These are phyloP conservation scores for Paratrypauchen microcephalus DNA, from an alignment of 2,797 vertebrate species.

Conservation along the genomic window DNA sequence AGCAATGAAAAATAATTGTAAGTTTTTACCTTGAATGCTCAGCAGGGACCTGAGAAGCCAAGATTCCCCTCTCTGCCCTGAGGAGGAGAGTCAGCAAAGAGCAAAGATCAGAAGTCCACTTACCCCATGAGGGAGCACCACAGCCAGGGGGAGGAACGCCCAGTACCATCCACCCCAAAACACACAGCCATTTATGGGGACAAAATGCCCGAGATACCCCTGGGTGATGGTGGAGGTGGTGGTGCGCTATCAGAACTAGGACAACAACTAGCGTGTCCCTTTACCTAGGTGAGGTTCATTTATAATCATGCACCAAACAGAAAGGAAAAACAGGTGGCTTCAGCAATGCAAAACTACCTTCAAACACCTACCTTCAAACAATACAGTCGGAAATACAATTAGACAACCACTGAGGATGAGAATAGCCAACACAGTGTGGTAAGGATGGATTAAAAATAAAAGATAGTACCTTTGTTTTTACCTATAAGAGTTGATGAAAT, in stretches of 20 bases:
- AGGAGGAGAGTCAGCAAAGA: slow-evolving; percentile 74
- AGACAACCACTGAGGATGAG: slow-evolving; percentile 44
- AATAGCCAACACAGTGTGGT: slow-evolving; percentile 51
- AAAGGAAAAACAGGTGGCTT: slow-evolving; percentile 50
- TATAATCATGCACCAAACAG: slow-evolving; percentile 70
- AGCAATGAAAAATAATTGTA: slow-evolving; percentile 44
- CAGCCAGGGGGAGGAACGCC: slow-evolving; percentile 66
- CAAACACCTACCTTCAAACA: slow-evolving; percentile 79
- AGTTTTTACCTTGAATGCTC: slow-evolving; percentile 75
- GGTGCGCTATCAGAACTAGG: slow-evolving; percentile 43
- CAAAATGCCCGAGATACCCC: slow-evolving; percentile 59
- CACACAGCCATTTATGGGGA: slow-evolving; percentile 47
- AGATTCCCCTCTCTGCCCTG: slow-evolving; percentile 73
- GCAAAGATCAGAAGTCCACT: slow-evolving; percentile 77
- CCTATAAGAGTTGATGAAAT: slow-evolving; percentile 98
- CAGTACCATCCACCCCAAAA: slow-evolving; percentile 59
- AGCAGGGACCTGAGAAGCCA: slow-evolving; percentile 76
- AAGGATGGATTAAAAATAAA: slow-evolving; percentile 54
- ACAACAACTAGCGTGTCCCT: slow-evolving; percentile 50
- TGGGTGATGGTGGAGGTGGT: slow-evolving; percentile 34
- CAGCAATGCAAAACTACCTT: slow-evolving; percentile 48
- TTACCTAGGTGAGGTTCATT: slow-evolving; percentile 49
- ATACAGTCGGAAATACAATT: slow-evolving; percentile 43
- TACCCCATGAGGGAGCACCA: slow-evolving; percentile 75
- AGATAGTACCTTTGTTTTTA: slow-evolving; percentile 97